These are phyloP conservation scores for Pterocles burchelli DNA, from an alignment of 2,113 vertebrate species.

Conservation along the genomic window DNA sequence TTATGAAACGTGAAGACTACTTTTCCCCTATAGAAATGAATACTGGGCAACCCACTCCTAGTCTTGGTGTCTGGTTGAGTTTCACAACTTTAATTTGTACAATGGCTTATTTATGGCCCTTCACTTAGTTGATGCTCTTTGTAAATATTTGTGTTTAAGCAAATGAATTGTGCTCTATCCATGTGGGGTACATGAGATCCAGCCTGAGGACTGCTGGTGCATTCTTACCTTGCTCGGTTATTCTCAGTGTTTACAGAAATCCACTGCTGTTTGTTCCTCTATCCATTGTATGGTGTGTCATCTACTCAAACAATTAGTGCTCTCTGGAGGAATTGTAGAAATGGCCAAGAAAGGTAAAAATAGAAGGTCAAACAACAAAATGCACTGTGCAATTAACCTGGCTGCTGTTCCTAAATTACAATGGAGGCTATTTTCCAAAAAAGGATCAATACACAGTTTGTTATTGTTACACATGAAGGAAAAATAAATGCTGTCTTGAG, in stretches of 20 bases:
- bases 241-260: neutral
- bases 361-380: constrained; percentile 33
- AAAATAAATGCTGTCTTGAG: constrained; percentile 33
- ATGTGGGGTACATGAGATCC: fast-evolving
- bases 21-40: neutral
- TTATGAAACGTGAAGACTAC: neutral
- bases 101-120: neutral
- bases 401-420: neutral
- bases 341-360: neutral
- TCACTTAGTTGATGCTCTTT: neutral
- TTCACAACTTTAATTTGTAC: neutral
- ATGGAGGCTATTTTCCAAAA: neutral
- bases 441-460: neutral
- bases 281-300: neutral
- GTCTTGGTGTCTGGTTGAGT: neutral
- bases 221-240: neutral
- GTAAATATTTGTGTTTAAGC: neutral
- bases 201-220: neutral
- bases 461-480: constrained; percentile 1
- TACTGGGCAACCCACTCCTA: neutral
- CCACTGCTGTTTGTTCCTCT: neutral
- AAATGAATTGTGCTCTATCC: neutral
- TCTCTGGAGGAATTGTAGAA: neutral
- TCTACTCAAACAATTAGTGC: neutral
- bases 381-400: neutral